These are phyloP conservation scores for Eira barbara DNA, from an alignment of 2,113 vertebrate species.

Conservation along the genomic window DNA sequence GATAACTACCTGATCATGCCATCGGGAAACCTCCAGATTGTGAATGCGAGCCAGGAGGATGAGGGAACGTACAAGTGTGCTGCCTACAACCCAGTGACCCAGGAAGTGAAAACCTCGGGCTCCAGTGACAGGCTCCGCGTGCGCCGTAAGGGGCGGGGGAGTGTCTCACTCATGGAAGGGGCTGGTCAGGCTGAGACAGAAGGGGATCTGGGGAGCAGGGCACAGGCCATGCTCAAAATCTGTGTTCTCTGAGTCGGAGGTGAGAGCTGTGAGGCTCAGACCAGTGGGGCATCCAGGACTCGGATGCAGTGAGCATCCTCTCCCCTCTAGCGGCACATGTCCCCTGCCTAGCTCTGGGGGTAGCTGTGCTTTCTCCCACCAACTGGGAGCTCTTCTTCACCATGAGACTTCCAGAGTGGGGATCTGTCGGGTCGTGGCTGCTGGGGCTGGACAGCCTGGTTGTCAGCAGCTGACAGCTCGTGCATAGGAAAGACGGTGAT, in stretches of 20 bases:
- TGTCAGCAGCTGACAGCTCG: neutral
- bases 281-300: neutral
- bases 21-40: slow-evolving; percentile 97
- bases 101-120: slow-evolving; percentile 95
- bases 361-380: neutral
- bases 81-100: slow-evolving; percentile 96
- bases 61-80: slow-evolving; percentile 97
- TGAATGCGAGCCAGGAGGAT: slow-evolving; percentile 95
- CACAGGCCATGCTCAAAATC: neutral
- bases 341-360: fast-evolving
- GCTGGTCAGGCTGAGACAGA: neutral
- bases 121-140: slow-evolving; percentile 95
- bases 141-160: slow-evolving; percentile 87
- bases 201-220: neutral
- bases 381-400: neutral
- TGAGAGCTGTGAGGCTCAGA: neutral
- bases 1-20: slow-evolving; percentile 99
- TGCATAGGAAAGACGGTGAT: fast-evolving
- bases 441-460: neutral
- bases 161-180: neutral
- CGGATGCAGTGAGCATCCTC: fast-evolving
- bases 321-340: neutral
- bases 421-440: neutral
- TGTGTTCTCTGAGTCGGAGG: neutral
- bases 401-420: neutral